These are phyloP conservation scores for Rhynchonycteris naso DNA, from an alignment of 2,797 vertebrate genomes.

Conservation along the genomic window DNA sequence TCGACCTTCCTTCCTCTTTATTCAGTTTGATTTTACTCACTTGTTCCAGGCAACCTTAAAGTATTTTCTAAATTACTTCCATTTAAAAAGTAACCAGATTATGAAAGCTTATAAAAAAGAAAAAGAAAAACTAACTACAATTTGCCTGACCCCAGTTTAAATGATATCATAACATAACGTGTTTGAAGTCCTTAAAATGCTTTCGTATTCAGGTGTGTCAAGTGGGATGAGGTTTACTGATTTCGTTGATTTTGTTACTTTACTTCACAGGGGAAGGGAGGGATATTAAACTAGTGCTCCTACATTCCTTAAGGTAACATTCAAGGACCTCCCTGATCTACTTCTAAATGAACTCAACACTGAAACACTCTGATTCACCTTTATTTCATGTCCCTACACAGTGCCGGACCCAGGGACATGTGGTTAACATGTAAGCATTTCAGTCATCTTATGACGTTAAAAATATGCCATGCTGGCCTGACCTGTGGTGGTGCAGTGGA, in stretches of 20 bases:
- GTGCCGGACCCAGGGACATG: background rate
- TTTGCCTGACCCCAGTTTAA: background rate
- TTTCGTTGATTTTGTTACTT: background rate
- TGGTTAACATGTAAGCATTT: background rate
- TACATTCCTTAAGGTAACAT: background rate
- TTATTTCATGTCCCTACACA: background rate
- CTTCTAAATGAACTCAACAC: background rate
- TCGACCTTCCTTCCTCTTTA: background rate
- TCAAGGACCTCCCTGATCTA: background rate
- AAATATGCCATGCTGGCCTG: no score
- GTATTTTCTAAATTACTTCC: conserved; percentile 14
- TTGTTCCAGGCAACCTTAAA: background rate
- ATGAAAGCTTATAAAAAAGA: background rate
- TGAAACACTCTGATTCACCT: background rate
- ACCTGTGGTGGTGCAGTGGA: no score
- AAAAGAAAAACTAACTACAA: background rate
- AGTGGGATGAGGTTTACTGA: background rate
- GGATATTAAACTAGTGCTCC: background rate
- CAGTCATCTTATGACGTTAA: background rate
- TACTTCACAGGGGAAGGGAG: background rate
- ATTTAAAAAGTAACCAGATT: background rate
- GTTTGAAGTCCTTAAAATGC: background rate
- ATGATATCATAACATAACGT: background rate
- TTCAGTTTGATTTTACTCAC: conserved; percentile 37
- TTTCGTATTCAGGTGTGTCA: background rate